Base-by-base conservation (phyloP, 1,140 invertebrate genomes). In the Vollenhovia emeryi region DNA sequence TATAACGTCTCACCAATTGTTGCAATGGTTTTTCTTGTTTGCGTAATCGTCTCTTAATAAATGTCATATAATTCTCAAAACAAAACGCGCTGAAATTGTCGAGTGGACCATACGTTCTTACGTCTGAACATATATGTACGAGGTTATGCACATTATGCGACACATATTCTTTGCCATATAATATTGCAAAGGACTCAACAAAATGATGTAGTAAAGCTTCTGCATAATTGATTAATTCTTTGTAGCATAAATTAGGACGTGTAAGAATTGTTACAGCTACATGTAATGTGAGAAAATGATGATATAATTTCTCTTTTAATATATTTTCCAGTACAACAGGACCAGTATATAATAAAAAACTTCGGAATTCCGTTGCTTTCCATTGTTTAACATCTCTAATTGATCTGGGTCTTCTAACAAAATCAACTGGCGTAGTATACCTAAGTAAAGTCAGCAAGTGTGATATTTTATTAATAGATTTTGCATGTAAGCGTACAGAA, bases 281-380 rank as follows among this genome's bases (percentile, higher is more conserved):
- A 21, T 52, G n/a, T 21, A 52, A 5, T n/a, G n/a, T 52, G 0
- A 52, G 1, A 7, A 52, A 52, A 52, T 21, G n/a, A 52, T 8
- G 8, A 21, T 52, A 52, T 21, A 52, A 21, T 6, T 0, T 5
- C 0, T 7, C 0, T 21, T 21, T 21, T 21, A 52, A 52, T 52
- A 52, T 52, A 21, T 52, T 0, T 4, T n/a, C 21, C 8, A 52
- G 21, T 18, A 62, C 36, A 0, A 66, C 6, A 66, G 36, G 36
- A 2, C 36, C 62, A 24, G 36, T 66, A 45, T 43, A 66, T 66
- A 66, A 43, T 15, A 66, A 8, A 24, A 66, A 66, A 43, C 24
- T 21, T 66, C 62, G 3, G 24, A 66, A 66, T 66, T 66, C 62
- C 43, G 21, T 9, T 24, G 62, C 36, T 66, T 66, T 66, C 62